Base-by-base conservation (phyloP, 2,888 invertebrate genomes). In the Silvanus unidentatus region DNA sequence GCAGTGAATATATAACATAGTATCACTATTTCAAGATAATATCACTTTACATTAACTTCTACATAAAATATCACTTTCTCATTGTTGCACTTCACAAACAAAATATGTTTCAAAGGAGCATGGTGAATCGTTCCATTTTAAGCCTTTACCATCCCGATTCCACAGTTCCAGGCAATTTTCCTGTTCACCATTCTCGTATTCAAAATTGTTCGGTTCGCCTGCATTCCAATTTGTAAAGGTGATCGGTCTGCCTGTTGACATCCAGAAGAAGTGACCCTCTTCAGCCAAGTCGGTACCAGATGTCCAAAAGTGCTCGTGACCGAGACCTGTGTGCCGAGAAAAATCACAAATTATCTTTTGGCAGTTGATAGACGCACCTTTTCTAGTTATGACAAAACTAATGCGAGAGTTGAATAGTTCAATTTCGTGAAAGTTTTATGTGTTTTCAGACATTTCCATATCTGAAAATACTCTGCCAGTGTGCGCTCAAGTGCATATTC, bases 211-310 rank as follows among this genome's bases (percentile, higher is more conserved):
- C 1, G 93, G 93, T 65, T 93, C 93, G 0, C 92, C 92, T 1
- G 91, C 88, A 74, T 92, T 92, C 91, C 91, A 92, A 72, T 92
- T 92, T 56, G 90, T 90, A 72, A 89, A 93, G 16, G 91, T 89
- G 40, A 93, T 80, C 0, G 91, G 90, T 48, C 88, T 77, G 2
- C 92, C 92, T 47, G 87, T 91, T 9, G 91, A 86, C 89, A 92
- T 88, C 92, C 92, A 92, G 77, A 91, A 91, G 78, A 91, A 92
- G 61, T 80, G 83, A 12, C 92, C 92, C 66, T 92, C 92, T 64
- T 92, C 91, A 11, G 91, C 92, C 64, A 91, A 79, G 71, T 92
- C 92, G 4, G 91, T 92, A 58, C 92, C 92, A 5, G 90, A 90
- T 47, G 89, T 91, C 92, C 92, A 93, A 75, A 93, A 93, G 66